phyloP scores from a whole-genome alignment of 2,888 invertebrate genomes.

The Tubulanus polymorphus region DNA sequence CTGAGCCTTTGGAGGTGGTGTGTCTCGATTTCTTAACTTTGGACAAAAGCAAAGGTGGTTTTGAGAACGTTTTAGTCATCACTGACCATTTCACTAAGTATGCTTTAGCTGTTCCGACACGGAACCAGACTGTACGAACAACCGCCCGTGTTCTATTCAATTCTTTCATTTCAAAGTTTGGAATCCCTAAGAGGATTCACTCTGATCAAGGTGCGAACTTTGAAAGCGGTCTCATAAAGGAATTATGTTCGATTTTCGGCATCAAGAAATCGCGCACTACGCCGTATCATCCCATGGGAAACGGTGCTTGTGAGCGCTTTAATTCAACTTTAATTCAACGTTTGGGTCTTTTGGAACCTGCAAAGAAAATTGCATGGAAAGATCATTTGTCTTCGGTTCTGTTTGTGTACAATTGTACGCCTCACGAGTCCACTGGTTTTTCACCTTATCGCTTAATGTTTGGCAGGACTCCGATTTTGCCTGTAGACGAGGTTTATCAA shows the following conservation, averaged over 20 bases:
- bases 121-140: slow-evolving; percentile 20
- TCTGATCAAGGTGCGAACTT: slow-evolving; percentile 23
- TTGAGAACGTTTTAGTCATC: slow-evolving; percentile 25
- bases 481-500: neutral
- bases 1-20: slow-evolving; percentile 22
- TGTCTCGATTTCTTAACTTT: slow-evolving; percentile 24
- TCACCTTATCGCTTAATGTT: neutral
- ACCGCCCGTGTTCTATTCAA: slow-evolving; percentile 21
- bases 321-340: neutral
- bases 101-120: slow-evolving; percentile 21
- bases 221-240: slow-evolving; percentile 17
- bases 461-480: neutral
- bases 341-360: neutral
- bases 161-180: slow-evolving; percentile 23
- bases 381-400: neutral
- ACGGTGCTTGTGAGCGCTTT: neutral
- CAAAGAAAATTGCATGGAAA: neutral
- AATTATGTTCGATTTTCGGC: slow-evolving; percentile 19
- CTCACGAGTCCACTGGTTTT: slow-evolving; percentile 1
- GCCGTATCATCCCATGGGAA: slow-evolving; percentile 22
- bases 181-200: slow-evolving; percentile 22
- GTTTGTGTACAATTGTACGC: neutral
- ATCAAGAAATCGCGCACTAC: slow-evolving; percentile 20
- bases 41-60: slow-evolving; percentile 16
- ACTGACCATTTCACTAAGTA: slow-evolving; percentile 26